These are phyloP conservation scores for Sula dactylatra DNA, from an alignment of 2,113 vertebrate genomes.

Conservation along the genomic window DNA sequence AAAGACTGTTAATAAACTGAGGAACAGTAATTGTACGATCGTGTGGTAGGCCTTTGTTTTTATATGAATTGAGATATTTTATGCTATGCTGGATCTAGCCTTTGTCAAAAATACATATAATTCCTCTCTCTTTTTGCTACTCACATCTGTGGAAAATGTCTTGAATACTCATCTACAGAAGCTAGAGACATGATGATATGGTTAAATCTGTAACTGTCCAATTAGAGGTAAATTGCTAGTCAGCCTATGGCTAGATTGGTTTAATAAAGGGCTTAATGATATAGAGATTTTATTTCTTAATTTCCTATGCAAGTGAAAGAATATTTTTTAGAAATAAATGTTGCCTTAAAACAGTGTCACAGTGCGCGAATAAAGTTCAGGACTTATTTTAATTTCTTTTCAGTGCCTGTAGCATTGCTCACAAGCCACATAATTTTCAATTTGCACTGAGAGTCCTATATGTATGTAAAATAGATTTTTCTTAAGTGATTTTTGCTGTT, in stretches of 20 bases:
- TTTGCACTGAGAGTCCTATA: background rate
- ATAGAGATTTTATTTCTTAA: slow-evolving; percentile 38
- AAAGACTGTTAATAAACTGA: background rate
- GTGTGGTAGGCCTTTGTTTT: background rate
- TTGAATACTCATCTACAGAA: slow-evolving; percentile 8
- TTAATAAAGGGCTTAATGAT: background rate
- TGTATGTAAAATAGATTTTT: background rate
- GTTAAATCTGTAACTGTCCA: slow-evolving; percentile 51
- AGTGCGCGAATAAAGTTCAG: background rate
- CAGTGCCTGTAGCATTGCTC: background rate
- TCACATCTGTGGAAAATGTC: background rate
- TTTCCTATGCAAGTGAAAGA: slow-evolving; percentile 39
- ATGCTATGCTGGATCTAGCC: background rate
- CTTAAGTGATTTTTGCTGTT: background rate
- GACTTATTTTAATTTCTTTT: slow-evolving; percentile 20
- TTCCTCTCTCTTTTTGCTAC: background rate
- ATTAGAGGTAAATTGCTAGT: slow-evolving; percentile 44
- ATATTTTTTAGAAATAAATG: slow-evolving; percentile 22
- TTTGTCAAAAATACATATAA: background rate
- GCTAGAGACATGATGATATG: background rate
- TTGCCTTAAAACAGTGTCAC: slow-evolving; percentile 24
- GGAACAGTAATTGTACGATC: background rate
- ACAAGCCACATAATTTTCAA: background rate
- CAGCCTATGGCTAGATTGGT: slow-evolving; percentile 6
- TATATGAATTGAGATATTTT: background rate